Percentiles rank a stretch among this genome's conserved stretches.
phyloP scores from a whole-genome alignment of 2,113 vertebrate species.

The Apaloderma vittatum region DNA sequence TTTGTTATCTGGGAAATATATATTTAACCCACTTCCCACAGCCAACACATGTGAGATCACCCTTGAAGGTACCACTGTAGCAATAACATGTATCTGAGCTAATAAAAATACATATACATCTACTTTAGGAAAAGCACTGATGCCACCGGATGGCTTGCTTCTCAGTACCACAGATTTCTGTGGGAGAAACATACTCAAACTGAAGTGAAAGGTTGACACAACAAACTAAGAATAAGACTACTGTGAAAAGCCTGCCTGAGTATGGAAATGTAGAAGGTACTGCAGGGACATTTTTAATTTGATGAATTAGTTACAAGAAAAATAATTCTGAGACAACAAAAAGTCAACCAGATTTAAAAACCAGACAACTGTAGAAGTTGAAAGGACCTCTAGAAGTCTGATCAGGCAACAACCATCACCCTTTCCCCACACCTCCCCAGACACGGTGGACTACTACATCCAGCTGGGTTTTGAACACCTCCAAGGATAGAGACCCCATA shows the following conservation, averaged over 20 bases:
- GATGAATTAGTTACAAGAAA: background rate
- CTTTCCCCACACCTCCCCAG: background rate
- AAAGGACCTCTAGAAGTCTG: background rate
- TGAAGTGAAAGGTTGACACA: background rate
- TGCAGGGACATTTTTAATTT: background rate
- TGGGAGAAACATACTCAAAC: background rate
- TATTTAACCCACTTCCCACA: background rate
- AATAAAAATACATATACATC: background rate
- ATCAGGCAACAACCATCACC: accelerated
- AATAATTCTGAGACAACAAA: background rate
- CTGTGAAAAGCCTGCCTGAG: background rate
- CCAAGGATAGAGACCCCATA: background rate
- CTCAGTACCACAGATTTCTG: background rate
- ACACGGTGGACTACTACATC: background rate
- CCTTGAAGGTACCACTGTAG: background rate
- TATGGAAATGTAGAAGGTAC: background rate
- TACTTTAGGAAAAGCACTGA: background rate
- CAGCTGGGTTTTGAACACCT: background rate
- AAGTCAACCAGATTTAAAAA: background rate
- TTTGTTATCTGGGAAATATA: background rate
- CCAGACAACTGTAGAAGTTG: accelerated
- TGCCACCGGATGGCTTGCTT: background rate
- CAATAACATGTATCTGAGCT: background rate
- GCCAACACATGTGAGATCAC: background rate
- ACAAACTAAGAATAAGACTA: background rate